A percentile compares a stretch with the other conserved stretches of the same genome.
These are phyloP conservation scores for Allygus modestus DNA, from an alignment of 2,888 invertebrate species.

Conservation along the genomic window DNA sequence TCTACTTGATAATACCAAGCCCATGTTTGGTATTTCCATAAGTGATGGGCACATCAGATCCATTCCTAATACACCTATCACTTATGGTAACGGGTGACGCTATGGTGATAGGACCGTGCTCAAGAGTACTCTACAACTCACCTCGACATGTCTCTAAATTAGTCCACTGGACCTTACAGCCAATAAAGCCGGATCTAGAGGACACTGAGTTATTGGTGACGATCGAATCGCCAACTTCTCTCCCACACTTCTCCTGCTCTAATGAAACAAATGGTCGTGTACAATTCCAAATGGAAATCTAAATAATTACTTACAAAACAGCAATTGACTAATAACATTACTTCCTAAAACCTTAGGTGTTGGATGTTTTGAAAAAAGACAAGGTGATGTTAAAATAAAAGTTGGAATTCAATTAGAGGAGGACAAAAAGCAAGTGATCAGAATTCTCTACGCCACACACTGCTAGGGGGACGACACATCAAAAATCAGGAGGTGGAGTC, in stretches of 20 bases:
- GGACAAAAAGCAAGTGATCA: slow-evolving; percentile 13
- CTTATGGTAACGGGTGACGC: neutral
- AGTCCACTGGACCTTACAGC: slow-evolving; percentile 50
- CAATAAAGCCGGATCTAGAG: slow-evolving; percentile 30
- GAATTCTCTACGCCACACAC: neutral
- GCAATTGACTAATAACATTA: neutral
- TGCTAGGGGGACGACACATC: slow-evolving; percentile 9
- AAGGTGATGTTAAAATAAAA: neutral
- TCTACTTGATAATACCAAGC: neutral
- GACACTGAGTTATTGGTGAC: slow-evolving; percentile 36
- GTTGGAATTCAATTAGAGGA: slow-evolving; percentile 19
- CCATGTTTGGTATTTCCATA: too few relatives aligned
- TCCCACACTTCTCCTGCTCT: neutral
- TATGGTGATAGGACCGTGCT: neutral
- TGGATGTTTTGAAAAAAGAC: neutral
- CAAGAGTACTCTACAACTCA: slow-evolving; percentile 33
- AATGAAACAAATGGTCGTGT: slow-evolving; percentile 13
- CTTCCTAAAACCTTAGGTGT: neutral
- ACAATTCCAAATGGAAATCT: neutral
- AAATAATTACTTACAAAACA: neutral
- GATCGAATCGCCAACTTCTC: slow-evolving; percentile 14
- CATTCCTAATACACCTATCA: neutral
- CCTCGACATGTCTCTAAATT: slow-evolving; percentile 42
- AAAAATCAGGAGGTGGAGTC: slow-evolving; percentile 22
- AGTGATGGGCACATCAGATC: too few relatives aligned